A percentile compares a stretch with the other conserved stretches of the same genome.
Conservation (phyloP, 1,140 invertebrate species). For the Bombus turneri region DNA sequence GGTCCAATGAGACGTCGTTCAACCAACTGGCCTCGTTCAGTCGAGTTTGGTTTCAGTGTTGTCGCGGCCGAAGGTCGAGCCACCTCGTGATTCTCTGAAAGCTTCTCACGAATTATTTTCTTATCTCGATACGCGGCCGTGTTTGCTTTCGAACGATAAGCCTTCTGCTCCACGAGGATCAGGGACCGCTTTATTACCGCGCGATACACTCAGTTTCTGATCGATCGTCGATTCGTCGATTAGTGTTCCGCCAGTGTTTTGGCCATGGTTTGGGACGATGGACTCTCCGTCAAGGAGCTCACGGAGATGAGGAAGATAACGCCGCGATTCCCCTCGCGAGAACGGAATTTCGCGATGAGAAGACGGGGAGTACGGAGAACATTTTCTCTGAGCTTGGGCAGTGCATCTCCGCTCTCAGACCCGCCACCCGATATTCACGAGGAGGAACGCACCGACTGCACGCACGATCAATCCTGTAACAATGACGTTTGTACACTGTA, state of each 20-base stretch:
- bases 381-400: conserved; percentile 53
- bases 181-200: background rate
- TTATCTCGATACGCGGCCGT: background rate
- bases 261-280: conserved; percentile 78
- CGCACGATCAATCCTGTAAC: conserved; percentile 56
- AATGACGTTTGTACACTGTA: conserved; percentile 54
- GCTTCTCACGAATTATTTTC: background rate
- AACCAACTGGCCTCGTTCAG: conserved; percentile 11
- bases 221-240: background rate
- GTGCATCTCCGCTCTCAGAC: conserved; percentile 52
- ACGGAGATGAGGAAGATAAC: conserved; percentile 84
- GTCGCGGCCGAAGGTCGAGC: conserved; percentile 33
- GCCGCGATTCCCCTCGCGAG: conserved; percentile 86
- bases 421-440: conserved; percentile 50
- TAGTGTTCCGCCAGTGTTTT: conserved; percentile 19
- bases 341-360: conserved; percentile 86
- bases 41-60: conserved; percentile 54
- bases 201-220: background rate
- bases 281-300: conserved; percentile 80
- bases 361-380: conserved; percentile 72
- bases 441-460: conserved; percentile 48
- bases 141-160: conserved; percentile 11
- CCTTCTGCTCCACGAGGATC: background rate
- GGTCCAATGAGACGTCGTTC: conserved; percentile 5
- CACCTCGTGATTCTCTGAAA: background rate